These are phyloP conservation scores for Parnassius glacialis DNA, from an alignment of 2,888 invertebrate genomes.

Conservation along the genomic window DNA sequence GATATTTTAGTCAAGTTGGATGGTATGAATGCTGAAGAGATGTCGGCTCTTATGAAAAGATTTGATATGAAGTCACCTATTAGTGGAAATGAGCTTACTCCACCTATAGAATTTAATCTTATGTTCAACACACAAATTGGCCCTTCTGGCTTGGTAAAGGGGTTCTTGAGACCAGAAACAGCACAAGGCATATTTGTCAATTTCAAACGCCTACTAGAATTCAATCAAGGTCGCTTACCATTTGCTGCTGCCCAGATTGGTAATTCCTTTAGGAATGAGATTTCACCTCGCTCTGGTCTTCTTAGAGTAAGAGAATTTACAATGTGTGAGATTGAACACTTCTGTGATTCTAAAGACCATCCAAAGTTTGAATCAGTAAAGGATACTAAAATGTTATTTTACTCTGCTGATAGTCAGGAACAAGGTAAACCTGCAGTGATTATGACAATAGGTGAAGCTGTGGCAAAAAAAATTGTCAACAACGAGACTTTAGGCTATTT, in stretches of 20 bases:
- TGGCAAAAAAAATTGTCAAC: conserved; percentile 91
- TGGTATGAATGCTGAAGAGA: conserved; percentile 94
- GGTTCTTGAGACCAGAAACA: conserved; percentile 98
- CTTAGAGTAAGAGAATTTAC: conserved; percentile 98
- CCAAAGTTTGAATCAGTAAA: conserved; percentile 92
- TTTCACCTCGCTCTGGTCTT: conserved; percentile 97
- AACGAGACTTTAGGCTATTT: conserved; percentile 99
- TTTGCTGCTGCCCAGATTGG: conserved; percentile 99
- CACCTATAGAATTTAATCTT: conserved; percentile 98
- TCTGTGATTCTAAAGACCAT: conserved; percentile 97
- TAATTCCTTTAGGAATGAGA: conserved; percentile 99
- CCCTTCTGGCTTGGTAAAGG: conserved; percentile 96
- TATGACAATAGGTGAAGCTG: conserved; percentile 93
- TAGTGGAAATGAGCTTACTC: conserved; percentile 96
- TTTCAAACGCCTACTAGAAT: conserved; percentile 97
- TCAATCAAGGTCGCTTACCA: conserved; percentile 97
- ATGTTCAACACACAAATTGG: conserved; percentile 99
- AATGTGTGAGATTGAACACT: conserved; percentile 99
- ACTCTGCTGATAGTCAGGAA: conserved; percentile 98
- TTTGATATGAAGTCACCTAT: conserved; percentile 97
- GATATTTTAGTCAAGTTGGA: conserved; percentile 92
- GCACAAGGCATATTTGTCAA: conserved; percentile 99
- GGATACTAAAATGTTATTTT: conserved; percentile 89
- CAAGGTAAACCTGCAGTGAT: conserved; percentile 93
- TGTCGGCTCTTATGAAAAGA: conserved; percentile 91